Base-by-base conservation (phyloP, 2,113 vertebrate species). In the Pachyramphus minor region DNA sequence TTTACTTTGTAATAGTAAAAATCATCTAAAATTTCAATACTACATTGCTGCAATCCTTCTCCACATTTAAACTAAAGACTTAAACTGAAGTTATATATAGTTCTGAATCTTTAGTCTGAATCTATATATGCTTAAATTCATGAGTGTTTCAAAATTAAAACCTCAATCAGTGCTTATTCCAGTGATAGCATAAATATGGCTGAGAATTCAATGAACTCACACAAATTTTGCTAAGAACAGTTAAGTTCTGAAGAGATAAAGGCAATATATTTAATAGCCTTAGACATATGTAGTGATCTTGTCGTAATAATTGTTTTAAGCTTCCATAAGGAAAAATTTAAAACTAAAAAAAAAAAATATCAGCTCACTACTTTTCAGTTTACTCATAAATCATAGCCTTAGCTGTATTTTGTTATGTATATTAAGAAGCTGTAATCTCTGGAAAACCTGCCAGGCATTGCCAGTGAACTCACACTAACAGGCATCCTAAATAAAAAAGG, bases 401-500 rank as follows among this genome's bases (percentile, higher is more conserved):
- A 59, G 45, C 28, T 84, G 45, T 86, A 91, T 74, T 94, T 91
- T 80, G 59, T 91, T 82, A 60, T 30, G 47, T 69, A 62, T 79
- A 76, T 69, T 90, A 82, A 74, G 45, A 66, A 89, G 55, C 78
- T 75, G 75, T 96, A 97, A 96, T 95, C 84, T 97, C 90, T 82
- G 75, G 69, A 94, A 97, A 97, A 14, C 93, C 93, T 91, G 71
- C 80, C 93, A 96, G 91, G 67, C 94, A 94, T 93, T 97, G 87
- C 81, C 90, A 96, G 84, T 97, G 96, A 97, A 96, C 94, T 90
- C 94, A 73, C 72, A 90, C 87, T 96, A 96, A 95, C 85, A 96
- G 89, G 84, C 95, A 95, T 87, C 96, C 90, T 95, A 96, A 93
- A 93, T 90, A 87, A 96, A 97, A 97, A 97, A 97, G 62, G 94